Evolutionary conservation across 2,888 invertebrate species (phyloP), one percentile per base, ranked within the genome.

Genomic region (Tinea pellionella): DNA sequence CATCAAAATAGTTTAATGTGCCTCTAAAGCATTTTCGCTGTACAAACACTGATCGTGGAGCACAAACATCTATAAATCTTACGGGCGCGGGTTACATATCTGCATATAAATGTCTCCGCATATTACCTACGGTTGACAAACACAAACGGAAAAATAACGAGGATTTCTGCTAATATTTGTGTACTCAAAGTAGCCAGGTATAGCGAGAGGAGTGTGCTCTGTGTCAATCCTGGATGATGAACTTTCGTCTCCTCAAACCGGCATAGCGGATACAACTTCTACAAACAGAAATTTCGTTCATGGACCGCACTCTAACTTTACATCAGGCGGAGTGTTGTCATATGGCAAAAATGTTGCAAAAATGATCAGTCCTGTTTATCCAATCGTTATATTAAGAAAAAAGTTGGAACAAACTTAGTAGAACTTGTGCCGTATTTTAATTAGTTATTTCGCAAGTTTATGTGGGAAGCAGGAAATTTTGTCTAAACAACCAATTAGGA

Each of bases 41-140:
- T 24, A 55, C 55, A 55, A 55, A 55, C 55, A 55, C 8, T 55
- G 24, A 29, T 55, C 24, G 55, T 19, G 13, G 70, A 64, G 66
- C 63, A 68, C 70, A 73, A 76, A 75, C 77, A 75, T 67, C 74
- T 62, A 80, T 81, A 80, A 80, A 81, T 82, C 75, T 69, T 55
- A 15, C 15, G 16, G 13, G 13, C 13, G 47, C 47, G 47, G n/a
- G 47, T 47, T 47, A 47, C 55, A 24, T 19, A 55, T 55, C 18
- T 55, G 55, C 55, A 19, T 55, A 55, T 55, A 55, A 55, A 18
- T 55, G 55, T 55, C 55, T 18, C 2, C 19, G 16, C 19, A 55
- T 11, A 29, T 55, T 55, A 55, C 24, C 19, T 55, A 29, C 19
- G 55, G 47, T 15, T 16, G 55, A 55, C 55, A 55, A 24, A 55